These are phyloP conservation scores for Lasiurus borealis DNA, from an alignment of 2,113 vertebrate species.

Conservation along the genomic window DNA sequence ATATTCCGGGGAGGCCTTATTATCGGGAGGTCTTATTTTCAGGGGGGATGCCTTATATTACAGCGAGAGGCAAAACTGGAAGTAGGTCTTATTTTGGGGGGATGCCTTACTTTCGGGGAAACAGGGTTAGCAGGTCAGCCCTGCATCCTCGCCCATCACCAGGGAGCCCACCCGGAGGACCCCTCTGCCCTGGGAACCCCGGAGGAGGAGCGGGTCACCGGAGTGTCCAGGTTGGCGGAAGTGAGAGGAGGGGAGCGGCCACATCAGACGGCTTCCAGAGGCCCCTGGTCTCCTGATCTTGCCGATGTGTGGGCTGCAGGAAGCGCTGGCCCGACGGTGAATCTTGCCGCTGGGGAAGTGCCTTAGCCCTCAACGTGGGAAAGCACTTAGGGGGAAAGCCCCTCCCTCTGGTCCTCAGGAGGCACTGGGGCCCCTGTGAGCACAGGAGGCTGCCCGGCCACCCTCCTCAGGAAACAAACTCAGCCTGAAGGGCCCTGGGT, in stretches of 20 bases:
- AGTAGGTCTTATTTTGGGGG: no score
- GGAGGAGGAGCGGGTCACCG: background rate
- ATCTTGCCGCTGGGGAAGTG: background rate
- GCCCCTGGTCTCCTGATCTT: background rate
- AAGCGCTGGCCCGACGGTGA: background rate
- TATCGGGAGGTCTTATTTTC: no score
- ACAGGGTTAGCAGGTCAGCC: background rate
- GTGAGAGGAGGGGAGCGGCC: background rate
- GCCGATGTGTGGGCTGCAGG: background rate
- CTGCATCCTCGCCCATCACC: no score
- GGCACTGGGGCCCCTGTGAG: background rate
- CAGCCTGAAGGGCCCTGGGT: background rate
- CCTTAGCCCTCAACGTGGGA: background rate
- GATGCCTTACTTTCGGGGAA: no score
- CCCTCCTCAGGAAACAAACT: background rate
- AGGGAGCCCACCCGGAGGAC: background rate
- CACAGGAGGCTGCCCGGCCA: background rate
- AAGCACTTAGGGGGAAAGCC: background rate
- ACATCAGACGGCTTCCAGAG: background rate
- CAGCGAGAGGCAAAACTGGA: no score
- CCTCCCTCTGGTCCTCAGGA: background rate
- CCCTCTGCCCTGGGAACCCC: background rate
- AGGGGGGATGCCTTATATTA: no score
- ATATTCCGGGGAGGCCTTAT: no score
- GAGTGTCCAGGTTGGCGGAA: background rate